These are phyloP conservation scores for Triplophysa dalaica DNA, from an alignment of 2,113 vertebrate species.

Conservation along the genomic window DNA sequence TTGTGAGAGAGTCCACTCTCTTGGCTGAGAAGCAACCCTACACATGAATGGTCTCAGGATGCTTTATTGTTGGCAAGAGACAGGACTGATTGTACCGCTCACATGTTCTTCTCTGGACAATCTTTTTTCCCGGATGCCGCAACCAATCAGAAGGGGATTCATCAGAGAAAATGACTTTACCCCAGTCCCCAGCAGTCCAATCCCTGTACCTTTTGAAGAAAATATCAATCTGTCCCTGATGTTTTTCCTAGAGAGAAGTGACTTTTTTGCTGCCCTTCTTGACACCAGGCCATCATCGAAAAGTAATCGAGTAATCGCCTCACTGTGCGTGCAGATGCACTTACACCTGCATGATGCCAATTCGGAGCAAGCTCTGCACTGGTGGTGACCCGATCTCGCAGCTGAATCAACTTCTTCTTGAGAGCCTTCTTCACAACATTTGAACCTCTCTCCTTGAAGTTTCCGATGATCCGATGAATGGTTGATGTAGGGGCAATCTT, in stretches of 20 bases:
- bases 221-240: neutral
- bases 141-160: neutral
- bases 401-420: neutral
- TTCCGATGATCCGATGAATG: neutral
- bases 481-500: neutral
- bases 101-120: slow-evolving; percentile 1
- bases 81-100: neutral
- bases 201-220: slow-evolving; percentile 1
- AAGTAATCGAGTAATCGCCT: neutral
- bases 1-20: slow-evolving; percentile 10
- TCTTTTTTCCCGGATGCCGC: neutral
- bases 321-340: slow-evolving; percentile 5
- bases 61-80: neutral
- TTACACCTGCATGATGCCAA: slow-evolving; percentile 4
- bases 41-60: neutral
- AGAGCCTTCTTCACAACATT: no score
- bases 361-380: slow-evolving; percentile 22
- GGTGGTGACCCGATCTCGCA: neutral
- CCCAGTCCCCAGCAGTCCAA: slow-evolving; percentile 16
- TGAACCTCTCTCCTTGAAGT: neutral
- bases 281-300: neutral
- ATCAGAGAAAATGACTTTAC: slow-evolving; percentile 8
- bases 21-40: slow-evolving; percentile 2
- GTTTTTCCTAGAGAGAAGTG: slow-evolving; percentile 10
- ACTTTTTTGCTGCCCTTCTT: neutral